Evolutionary conservation across 2,113 vertebrate genomes (phyloP), one percentile per base, ranked within the genome.

Genomic region (Sebastes schlegelii): DNA sequence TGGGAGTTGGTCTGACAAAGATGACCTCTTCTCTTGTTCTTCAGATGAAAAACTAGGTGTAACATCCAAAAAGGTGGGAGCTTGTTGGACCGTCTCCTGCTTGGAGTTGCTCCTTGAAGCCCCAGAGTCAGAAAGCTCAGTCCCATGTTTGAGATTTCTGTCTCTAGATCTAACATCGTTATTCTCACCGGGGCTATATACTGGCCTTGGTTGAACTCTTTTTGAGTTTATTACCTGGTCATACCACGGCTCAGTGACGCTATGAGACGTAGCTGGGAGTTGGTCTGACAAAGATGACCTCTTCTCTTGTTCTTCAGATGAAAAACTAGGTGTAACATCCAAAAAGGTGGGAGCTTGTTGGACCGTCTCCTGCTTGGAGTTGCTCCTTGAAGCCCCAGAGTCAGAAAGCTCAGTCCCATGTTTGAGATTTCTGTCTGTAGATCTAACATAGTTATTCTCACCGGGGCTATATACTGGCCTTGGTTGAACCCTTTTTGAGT

Each of bases 201-300:
- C 42, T 23, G 43, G 66, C 23, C 48, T 46, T 49, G 54, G 12
- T 13, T 45, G 76, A 61, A 67, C 45, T 46, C 83, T 93, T 81
- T 93, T 96, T 55, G 86, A 86, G 26, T 34, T 3, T 23, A 62
- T 78, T 90, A 94, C 92, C 92, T 93, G 79, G 16, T 89, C 80
- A 49, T 14, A 16, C 45, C n/a, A 7, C 1, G 45, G 71, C 40
- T 69, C 14, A 13, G 58, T 1, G 34, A 12, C n/a, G 2, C 58
- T 3, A 45, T 79, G 16, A 10, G 1, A 19, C 5, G 8, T 17
- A 26, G 21, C 6, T 7, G 6, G 77, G 16, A 49, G 46, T 11
- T 45, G 58, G 14, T 1, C 5, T 8, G 57, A 19, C 6, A 46
- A 16, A 51, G 86, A 71, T 1, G 58, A 45, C 7, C 9, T 43